Evolutionary conservation across 2,888 invertebrate species (phyloP), one percentile per base, ranked within the genome.

Genomic region (Pogonocherus hispidulus): DNA sequence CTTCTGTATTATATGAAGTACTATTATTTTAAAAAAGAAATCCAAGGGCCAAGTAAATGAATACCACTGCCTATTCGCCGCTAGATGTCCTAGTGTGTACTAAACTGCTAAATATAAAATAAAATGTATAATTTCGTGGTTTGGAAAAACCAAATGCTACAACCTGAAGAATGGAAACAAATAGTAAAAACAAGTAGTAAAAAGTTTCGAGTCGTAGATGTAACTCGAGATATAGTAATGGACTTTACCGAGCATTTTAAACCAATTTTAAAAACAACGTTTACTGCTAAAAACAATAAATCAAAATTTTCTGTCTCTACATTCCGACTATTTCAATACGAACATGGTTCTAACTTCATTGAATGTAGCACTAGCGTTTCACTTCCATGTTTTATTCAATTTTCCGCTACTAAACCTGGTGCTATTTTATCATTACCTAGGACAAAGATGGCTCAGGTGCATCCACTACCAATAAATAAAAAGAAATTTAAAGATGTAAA

Each of bases 191-290:
- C 64, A 63, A 67, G 64, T 63, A 44, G 51, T 49, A 57, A 63
- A 70, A 57, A 57, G 22, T 70, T 70, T 70, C 49, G 62, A 2
- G 62, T 62, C 8, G 14, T 69, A 47, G 66, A 69, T 51, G 65
- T 69, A 55, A 69, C 52, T 14, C 66, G 55, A 49, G 62, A 66
- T 51, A 66, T 70, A 16, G 63, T 67, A 51, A 66, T 66, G 66
- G 52, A 70, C 51, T 67, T 69, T 32, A 52, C 20, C 63, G 57
- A 56, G n/a, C 63, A 70, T 70, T 63, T 70, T 51, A 67, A 70
- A 57, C 57, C 66, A 16, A 66, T 66, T 19, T 66, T 66, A 49
- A 66, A 62, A 63, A 49, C 54, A 60, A 69, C 55, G 9, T 52
- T 66, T 62, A 32, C 69, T 22, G 59, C 51, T 63, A 27, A 65